Evolutionary conservation across 2,888 invertebrate species (phyloP), one percentile per base, ranked within the genome.

Genomic region (Hydrotaea diabolus): DNA sequence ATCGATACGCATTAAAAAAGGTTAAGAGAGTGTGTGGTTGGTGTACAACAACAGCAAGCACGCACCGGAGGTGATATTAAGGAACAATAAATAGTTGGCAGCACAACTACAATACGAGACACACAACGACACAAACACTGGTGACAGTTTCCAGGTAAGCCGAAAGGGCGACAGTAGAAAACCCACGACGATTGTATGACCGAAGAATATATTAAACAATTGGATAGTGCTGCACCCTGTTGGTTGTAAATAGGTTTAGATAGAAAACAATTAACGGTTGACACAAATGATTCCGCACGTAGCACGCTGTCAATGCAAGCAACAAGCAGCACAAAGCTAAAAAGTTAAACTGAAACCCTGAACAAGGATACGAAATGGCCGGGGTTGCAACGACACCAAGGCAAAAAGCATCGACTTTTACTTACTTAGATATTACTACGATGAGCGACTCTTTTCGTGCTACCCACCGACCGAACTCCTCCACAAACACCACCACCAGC

Each of bases 261-360:
- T 78, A 17, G 72, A 8, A 78, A 23, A 71, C 21, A 75, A 77
- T 75, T 72, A 74, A 26, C 43, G 19, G 23, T 36, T 76, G 49
- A 36, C 66, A 66, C 55, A 77, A 26, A 69, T 77, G 69, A 46
- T 64, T 69, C 46, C 78, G 85, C 64, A 79, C 64, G 76, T 79
- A 82, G 49, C 78, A 82, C 82, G 62, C 53, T 80, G 85, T 69
- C 77, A 82, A 82, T 77, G 55, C 23, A 69, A 82, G 81, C 82
- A 86, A 85, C 80, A 82, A 79, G 80, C 84, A 79, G 64, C 55
- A 75, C 79, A 83, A 85, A 84, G 81, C 84, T 57, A 64, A 78
- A 85, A 86, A 87, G 87, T 86, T 82, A 86, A 86, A 86, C 85
- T 86, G 79, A 87, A 85, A 77, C 82, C 55, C 46, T 71, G 77